A percentile compares a stretch with the other conserved stretches of the same genome.
Evolutionary conservation across 2,797 vertebrate species (phyloP).

Genomic region (Gymnocypris eckloni): DNA sequence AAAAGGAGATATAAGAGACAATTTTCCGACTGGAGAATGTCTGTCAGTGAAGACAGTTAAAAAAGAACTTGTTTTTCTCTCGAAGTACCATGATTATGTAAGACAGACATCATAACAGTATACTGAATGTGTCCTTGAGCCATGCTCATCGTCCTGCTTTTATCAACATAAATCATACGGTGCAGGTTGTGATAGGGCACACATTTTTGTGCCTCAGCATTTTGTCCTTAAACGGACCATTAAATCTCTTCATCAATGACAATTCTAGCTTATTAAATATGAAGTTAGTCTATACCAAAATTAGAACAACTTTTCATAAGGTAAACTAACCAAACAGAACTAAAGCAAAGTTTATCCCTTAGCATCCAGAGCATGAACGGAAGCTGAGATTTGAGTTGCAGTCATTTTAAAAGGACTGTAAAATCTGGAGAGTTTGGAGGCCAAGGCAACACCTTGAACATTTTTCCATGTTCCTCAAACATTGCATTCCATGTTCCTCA

Average conservation of each 20-base stretch:
- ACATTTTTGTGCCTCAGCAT: neutral
- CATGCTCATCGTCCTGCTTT: constrained; percentile 7
- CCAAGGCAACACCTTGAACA: too few species aligned
- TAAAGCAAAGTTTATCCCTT: neutral
- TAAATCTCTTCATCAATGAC: neutral
- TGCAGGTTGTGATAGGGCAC: neutral
- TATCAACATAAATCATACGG: constrained; percentile 8
- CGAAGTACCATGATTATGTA: neutral
- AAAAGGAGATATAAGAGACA: constrained; percentile 42
- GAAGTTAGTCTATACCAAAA: neutral
- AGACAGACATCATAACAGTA: constrained; percentile 13
- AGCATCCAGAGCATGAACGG: neutral
- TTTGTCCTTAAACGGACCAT: neutral
- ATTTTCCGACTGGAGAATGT: constrained; percentile 26
- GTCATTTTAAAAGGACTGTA: too few species aligned
- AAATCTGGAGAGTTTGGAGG: too few species aligned
- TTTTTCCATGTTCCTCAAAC: too few species aligned
- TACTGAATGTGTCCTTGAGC: constrained; percentile 21
- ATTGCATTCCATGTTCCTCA: too few species aligned
- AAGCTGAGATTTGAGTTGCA: too few species aligned
- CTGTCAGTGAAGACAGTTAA: constrained; percentile 22
- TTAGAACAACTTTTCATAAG: neutral
- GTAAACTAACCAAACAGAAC: neutral
- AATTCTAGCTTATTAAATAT: neutral
- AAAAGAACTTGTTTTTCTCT: neutral